Conservation (phyloP, 2,888 invertebrate species). For the Drosophila subquinaria region DNA sequence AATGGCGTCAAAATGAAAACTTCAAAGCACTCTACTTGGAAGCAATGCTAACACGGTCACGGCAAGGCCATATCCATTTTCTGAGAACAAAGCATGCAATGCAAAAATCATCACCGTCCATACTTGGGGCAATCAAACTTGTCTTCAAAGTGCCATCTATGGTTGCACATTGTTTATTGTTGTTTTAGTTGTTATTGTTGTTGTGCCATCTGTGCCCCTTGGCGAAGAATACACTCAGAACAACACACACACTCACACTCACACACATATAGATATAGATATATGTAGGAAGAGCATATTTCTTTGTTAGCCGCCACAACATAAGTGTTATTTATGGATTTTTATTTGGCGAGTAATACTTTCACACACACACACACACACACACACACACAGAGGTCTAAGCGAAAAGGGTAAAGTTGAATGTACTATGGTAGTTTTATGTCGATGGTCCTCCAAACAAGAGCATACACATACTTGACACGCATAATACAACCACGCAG, state of each 20-base stretch:
- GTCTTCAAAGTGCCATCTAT: slow-evolving; percentile 24
- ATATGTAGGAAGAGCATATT: slow-evolving; percentile 42
- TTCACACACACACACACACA: slow-evolving; percentile 5
- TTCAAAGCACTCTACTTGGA: slow-evolving; percentile 38
- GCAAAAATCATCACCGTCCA: slow-evolving; percentile 45
- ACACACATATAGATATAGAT: not conserved
- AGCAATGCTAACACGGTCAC: not conserved
- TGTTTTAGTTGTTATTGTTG: slow-evolving; percentile 4
- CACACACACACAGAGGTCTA: slow-evolving; percentile 7
- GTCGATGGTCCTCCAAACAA: slow-evolving; percentile 54
- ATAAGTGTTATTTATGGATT: slow-evolving; percentile 68
- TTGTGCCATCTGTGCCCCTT: not conserved
- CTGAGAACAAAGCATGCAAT: slow-evolving; percentile 31
- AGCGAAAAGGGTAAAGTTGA: slow-evolving; percentile 58
- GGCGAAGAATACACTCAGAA: slow-evolving; percentile 1
- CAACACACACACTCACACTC: not conserved
- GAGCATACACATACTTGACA: slow-evolving; percentile 52
- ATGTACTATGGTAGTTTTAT: slow-evolving; percentile 50
- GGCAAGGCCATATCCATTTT: slow-evolving; percentile 18
- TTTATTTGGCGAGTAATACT: slow-evolving; percentile 38
- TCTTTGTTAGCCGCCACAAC: slow-evolving; percentile 58
- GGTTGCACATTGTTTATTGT: slow-evolving; percentile 8
- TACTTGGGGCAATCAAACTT: slow-evolving; percentile 49
- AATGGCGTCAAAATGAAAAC: slow-evolving; percentile 43
- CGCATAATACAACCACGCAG: slow-evolving; percentile 12